Conservation (phyloP, 2,888 invertebrate genomes). For the Oasisia sp. region DNA sequence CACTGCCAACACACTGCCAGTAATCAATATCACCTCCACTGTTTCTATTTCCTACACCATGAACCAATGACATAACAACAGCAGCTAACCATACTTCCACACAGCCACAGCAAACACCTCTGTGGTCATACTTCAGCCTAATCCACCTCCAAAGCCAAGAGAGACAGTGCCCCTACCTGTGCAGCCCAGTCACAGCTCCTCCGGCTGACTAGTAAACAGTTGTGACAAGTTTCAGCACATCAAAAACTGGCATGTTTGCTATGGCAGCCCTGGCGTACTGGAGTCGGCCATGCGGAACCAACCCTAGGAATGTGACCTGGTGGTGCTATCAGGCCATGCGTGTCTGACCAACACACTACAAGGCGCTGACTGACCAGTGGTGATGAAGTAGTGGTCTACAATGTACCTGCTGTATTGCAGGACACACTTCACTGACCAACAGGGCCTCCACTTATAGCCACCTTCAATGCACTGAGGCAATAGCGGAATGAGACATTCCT, state of each 20-base stretch:
- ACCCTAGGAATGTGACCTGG: background rate
- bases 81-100: background rate
- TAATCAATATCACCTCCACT: background rate
- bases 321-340: background rate
- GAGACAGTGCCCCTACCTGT: background rate
- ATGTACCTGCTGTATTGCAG: background rate
- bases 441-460: background rate
- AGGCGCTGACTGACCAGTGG: background rate
- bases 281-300: background rate
- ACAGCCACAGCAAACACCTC: background rate
- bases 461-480: background rate
- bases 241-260: background rate
- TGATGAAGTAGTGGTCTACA: background rate
- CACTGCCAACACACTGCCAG: background rate
- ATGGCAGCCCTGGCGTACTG: background rate
- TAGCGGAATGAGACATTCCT: background rate
- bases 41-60: background rate
- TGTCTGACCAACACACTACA: background rate
- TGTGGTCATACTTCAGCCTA: background rate
- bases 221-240: conserved; percentile 10
- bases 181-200: background rate
- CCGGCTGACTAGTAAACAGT: background rate
- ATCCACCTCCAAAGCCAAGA: background rate
- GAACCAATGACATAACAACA: background rate
- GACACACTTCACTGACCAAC: background rate